Evolutionary conservation across 2,113 vertebrate genomes (phyloP).

Genomic region (Pelecanus crispus): DNA sequence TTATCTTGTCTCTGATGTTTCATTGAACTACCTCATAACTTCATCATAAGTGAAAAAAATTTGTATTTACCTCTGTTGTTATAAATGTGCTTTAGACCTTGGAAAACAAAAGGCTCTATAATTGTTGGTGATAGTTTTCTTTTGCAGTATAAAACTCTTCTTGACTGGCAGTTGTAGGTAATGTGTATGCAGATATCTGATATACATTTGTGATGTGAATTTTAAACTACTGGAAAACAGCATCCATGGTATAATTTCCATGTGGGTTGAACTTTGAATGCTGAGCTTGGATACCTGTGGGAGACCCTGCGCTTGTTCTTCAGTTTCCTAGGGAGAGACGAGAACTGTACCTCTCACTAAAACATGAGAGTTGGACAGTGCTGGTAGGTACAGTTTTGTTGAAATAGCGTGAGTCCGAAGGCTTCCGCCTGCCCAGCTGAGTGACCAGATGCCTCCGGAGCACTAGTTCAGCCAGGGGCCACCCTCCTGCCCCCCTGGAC

Average conservation of each 20-base stretch:
- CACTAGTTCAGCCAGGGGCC: not conserved
- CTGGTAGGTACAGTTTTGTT: not conserved
- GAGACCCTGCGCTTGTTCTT: not conserved
- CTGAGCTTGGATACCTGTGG: not conserved
- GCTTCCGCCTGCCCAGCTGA: not conserved
- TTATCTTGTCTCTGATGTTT: not conserved
- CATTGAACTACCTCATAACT: not conserved
- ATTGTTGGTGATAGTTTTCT: not conserved
- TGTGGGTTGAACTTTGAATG: not conserved
- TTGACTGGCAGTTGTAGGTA: not conserved
- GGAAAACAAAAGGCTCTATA: not conserved
- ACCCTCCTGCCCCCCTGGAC: fast-evolving
- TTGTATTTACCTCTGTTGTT: not conserved
- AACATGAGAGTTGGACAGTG: not conserved
- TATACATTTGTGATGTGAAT: not conserved
- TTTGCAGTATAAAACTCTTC: not conserved
- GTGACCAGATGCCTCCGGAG: not conserved
- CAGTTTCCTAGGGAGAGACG: not conserved
- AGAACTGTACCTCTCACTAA: not conserved
- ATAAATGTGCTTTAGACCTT: not conserved
- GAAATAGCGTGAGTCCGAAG: not conserved
- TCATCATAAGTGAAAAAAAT: not conserved
- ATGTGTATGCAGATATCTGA: not conserved
- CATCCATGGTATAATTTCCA: not conserved
- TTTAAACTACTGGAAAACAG: not conserved